phyloP scores from a whole-genome alignment of 2,888 invertebrate genomes.

The Aphelenchoides bicaudatus region DNA sequence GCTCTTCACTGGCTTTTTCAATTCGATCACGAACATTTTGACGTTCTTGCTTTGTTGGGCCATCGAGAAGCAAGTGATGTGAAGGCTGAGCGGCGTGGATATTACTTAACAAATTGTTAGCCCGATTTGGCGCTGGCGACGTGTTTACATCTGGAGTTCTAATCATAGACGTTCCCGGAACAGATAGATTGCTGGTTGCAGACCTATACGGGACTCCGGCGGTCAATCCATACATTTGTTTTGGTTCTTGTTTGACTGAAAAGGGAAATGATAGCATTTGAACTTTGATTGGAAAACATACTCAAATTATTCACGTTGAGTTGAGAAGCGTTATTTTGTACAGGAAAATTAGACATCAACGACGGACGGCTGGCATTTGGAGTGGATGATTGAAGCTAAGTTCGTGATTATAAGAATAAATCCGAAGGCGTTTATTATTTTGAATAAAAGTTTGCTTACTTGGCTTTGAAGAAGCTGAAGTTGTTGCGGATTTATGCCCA shows the following conservation, averaged over 20 bases:
- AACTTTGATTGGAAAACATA: background rate
- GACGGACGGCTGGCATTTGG: conserved; percentile 13
- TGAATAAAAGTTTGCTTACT: too few species aligned
- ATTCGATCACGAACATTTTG: background rate
- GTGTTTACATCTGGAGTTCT: background rate
- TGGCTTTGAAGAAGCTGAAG: too few species aligned
- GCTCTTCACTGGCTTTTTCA: background rate
- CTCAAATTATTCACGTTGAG: conserved; percentile 3
- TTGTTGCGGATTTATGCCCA: too few species aligned
- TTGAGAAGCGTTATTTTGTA: conserved; percentile 6
- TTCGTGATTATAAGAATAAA: too few species aligned
- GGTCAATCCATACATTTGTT: conserved; percentile 3
- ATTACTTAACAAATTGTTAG: background rate
- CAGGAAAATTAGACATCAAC: conserved; percentile 12
- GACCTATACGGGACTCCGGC: conserved; percentile 1
- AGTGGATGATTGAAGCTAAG: too few species aligned
- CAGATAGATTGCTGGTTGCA: background rate
- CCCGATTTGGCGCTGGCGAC: conserved; percentile 7
- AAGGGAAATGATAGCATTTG: background rate
- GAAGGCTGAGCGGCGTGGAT: conserved; percentile 10
- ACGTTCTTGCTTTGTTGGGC: conserved; percentile 1
- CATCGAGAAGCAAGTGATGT: background rate
- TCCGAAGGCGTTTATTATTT: background rate
- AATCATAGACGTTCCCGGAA: background rate
- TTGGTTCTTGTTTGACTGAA: background rate